phyloP scores from a whole-genome alignment of 2,797 vertebrate species.

The Enteromius fasciolatus region DNA sequence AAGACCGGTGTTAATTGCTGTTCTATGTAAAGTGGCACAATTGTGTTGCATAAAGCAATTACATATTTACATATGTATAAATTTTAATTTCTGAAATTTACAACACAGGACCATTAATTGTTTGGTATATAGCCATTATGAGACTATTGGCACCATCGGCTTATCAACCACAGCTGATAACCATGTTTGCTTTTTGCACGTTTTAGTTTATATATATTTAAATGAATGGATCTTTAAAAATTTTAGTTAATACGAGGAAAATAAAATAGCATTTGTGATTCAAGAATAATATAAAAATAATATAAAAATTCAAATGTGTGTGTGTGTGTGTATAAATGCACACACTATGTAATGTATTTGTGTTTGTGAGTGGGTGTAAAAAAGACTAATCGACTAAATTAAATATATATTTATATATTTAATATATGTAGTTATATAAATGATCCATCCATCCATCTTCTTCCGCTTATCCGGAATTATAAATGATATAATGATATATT shows the following conservation, averaged over 20 bases:
- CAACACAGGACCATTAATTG: neutral
- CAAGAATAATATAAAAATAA: neutral
- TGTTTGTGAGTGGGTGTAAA: neutral
- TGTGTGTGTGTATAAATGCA: neutral
- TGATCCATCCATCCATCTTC: no score
- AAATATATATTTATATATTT: neutral
- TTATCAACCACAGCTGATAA: neutral
- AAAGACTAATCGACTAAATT: no score
- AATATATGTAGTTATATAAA: neutral
- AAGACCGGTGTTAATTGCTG: neutral
- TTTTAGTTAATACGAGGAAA: no score
- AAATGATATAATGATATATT: neutral
- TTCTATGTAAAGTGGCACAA: neutral
- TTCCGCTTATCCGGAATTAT: no score
- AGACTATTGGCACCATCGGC: neutral
- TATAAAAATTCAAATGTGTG: neutral
- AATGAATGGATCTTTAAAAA: neutral
- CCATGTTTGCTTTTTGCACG: neutral
- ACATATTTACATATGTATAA: neutral
- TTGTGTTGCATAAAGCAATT: neutral
- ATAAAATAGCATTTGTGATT: neutral
- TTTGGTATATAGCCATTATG: neutral
- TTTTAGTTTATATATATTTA: neutral
- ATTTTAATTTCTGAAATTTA: neutral
- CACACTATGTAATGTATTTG: no score